Evolutionary conservation across 1,140 invertebrate species (phyloP), one percentile per base, ranked within the genome.

Genomic region (Drosophila micromelanica): DNA sequence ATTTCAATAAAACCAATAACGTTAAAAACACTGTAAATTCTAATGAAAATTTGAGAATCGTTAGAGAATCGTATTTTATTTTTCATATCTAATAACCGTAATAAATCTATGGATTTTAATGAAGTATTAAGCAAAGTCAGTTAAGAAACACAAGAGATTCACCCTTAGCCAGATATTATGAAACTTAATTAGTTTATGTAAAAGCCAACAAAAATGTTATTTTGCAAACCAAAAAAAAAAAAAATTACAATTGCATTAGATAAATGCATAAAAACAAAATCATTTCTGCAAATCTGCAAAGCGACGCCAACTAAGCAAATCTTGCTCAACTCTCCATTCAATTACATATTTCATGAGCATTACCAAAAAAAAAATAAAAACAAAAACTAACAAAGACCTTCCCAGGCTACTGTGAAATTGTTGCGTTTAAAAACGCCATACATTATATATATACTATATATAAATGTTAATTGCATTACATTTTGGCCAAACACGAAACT

Each of bases 381-480:
- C n/a, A 17, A 17, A 17, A 57, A 52, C 32, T 54, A 57, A n/a
- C 48, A 61, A 76, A 80, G 80, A 70, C 80, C 71, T 79, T 79
- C 80, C 80, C 80, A 84, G 68, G 72, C 71, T 60, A 74, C 75
- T 86, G 80, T 85, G 80, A 84, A 84, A 84, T 77, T 67, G 80
- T 84, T 84, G 80, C 80, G 76, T 85, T 85, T 77, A 77, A 78
- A 81, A 42, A 49, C 17, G 75, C 60, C 59, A 55, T 30, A 73
- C 15, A 17, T 12, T 23, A 49, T 30, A 30, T 17, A 11, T 17
- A 35, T 35, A 51, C 11, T 35, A 15, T 15, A 15, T 62, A 77
- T 81, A 76, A 85, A 85, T 85, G 71, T 86, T 86, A 87, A 86
- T 86, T 87, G 84, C 79, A 86, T 64, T 87, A 87, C 71, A 78